Conservation (phyloP, 1,140 invertebrate genomes). For the Lepidotrigona ventralis region DNA sequence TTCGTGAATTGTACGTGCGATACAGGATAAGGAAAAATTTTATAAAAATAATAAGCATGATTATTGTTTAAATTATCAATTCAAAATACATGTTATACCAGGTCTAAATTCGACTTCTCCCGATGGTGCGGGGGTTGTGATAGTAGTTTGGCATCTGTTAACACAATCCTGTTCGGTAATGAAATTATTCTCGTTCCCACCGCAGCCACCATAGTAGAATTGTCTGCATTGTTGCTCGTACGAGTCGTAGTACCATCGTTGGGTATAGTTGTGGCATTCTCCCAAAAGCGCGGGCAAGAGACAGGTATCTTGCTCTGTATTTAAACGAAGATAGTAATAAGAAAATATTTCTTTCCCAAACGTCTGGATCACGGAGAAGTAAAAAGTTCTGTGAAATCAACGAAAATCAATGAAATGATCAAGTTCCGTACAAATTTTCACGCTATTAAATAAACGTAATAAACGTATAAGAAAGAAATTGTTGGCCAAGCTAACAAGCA, state of each 20-base stretch:
- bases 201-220: conserved; percentile 92
- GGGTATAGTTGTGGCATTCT: conserved; percentile 88
- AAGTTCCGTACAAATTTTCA: no score
- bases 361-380: neutral
- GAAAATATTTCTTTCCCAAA: no score
- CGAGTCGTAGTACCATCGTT: conserved; percentile 92
- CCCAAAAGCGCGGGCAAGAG: conserved; percentile 87
- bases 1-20: no score
- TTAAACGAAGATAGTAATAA: conserved; percentile 18
- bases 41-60: no score
- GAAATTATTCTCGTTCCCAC: conserved; percentile 91
- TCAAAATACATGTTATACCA: conserved; percentile 62
- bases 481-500: no score
- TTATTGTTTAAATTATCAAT: no score
- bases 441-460: no score
- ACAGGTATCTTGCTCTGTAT: conserved; percentile 87
- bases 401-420: neutral
- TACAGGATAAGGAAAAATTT: no score
- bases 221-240: conserved; percentile 85
- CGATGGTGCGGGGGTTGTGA: conserved; percentile 67
- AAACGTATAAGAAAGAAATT: no score
- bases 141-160: conserved; percentile 81
- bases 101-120: conserved; percentile 67
- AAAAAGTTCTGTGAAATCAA: neutral
- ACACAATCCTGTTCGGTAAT: conserved; percentile 84